Percentiles rank a stretch among this genome's conserved stretches.
Conservation (phyloP, 30 jellyfish, hydroid and myxozoan genomes). For the Hydractinia echinata region DNA sequence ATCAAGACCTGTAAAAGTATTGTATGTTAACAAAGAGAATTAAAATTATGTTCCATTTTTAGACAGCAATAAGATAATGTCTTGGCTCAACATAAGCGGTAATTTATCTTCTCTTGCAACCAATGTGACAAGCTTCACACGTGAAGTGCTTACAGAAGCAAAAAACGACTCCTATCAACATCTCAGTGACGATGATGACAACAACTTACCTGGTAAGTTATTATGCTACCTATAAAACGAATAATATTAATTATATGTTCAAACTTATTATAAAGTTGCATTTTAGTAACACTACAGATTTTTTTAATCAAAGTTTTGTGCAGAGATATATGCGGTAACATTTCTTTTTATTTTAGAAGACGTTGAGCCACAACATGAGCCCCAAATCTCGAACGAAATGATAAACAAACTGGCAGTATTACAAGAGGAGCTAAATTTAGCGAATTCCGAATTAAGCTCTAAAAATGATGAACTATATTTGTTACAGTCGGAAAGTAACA, state of each 20-base stretch:
- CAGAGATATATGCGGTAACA: too few relatives aligned
- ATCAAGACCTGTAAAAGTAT: too few relatives aligned
- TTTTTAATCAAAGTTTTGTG: too few relatives aligned
- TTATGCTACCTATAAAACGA: too few relatives aligned
- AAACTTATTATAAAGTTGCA: too few relatives aligned
- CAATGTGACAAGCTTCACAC: constrained; percentile 32
- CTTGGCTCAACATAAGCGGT: constrained; percentile 38
- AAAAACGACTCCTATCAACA: constrained; percentile 20
- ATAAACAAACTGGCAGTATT: not conserved
- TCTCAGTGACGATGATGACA: not conserved
- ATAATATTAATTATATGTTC: too few relatives aligned
- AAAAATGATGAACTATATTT: constrained; percentile 24
- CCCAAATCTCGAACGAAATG: not conserved
- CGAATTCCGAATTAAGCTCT: constrained; percentile 18
- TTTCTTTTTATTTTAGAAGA: too few relatives aligned
- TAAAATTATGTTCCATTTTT: too few relatives aligned
- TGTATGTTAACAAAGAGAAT: too few relatives aligned
- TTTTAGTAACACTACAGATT: too few relatives aligned
- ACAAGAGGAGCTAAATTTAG: not conserved
- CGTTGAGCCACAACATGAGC: too few relatives aligned
- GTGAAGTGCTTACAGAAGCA: constrained; percentile 44
- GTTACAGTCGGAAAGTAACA: constrained; percentile 13
- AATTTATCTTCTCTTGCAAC: constrained; percentile 28
- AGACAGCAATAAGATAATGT: not conserved
- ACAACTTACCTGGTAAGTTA: not conserved